phyloP scores from a whole-genome alignment of 2,113 vertebrate genomes.

The Melanotaenia duboulayi region DNA sequence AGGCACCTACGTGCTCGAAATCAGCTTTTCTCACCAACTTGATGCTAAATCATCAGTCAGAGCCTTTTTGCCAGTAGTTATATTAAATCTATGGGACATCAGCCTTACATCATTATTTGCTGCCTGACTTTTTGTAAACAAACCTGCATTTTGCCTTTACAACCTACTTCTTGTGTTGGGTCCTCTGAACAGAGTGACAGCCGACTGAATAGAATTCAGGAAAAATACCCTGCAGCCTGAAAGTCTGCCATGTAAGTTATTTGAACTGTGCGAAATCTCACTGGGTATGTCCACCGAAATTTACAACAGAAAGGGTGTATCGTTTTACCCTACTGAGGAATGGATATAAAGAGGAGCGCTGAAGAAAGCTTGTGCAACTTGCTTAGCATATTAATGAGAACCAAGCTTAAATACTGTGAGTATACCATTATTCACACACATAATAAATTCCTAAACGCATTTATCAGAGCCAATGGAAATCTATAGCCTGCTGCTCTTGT shows the following conservation, averaged over 20 bases:
- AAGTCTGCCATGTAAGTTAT: constrained; percentile 39
- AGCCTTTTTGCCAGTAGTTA: too few relatives aligned
- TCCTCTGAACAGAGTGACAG: background rate
- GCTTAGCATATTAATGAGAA: constrained; percentile 67
- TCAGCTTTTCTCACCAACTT: too few relatives aligned
- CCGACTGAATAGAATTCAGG: constrained; percentile 12
- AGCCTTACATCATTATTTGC: background rate
- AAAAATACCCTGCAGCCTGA: constrained; percentile 32
- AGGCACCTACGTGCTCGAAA: too few relatives aligned
- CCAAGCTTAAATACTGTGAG: constrained; percentile 58
- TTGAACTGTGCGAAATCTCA: constrained; percentile 52
- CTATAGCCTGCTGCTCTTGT: constrained; percentile 67
- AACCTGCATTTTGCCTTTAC: background rate
- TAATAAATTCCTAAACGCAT: constrained; percentile 63
- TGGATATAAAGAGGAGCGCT: constrained; percentile 44
- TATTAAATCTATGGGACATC: too few relatives aligned
- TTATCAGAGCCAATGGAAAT: constrained; percentile 65
- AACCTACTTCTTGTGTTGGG: background rate
- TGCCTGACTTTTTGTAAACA: background rate
- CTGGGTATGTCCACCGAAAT: constrained; percentile 27
- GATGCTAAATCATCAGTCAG: too few relatives aligned
- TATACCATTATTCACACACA: constrained; percentile 64
- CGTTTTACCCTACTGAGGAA: constrained; percentile 44
- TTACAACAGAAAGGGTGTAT: constrained; percentile 31
- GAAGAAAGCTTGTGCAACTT: constrained; percentile 39